Conservation (phyloP, 2,888 invertebrate species). For the Rhagium mordax region DNA sequence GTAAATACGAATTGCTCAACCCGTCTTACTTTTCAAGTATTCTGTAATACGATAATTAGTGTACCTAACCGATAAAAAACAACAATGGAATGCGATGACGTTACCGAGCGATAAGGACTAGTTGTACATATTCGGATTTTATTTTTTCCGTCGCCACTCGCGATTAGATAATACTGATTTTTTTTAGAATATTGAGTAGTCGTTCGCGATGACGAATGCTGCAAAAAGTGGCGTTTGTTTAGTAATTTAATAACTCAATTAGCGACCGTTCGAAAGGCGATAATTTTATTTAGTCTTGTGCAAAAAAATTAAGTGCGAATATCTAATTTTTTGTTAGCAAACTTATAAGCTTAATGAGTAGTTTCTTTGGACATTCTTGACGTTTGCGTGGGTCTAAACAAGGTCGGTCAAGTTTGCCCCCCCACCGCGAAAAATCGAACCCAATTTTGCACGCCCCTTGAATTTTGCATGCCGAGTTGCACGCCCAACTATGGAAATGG, state of each 20-base stretch:
- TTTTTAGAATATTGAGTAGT: not conserved
- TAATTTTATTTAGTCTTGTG: not conserved
- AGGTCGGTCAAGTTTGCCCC: no score
- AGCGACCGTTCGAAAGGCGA: not conserved
- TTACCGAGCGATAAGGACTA: not conserved
- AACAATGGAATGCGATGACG: not conserved
- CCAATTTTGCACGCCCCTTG: no score
- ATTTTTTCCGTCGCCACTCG: not conserved
- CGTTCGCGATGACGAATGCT: not conserved
- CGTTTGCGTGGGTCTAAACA: no score
- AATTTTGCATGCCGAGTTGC: no score
- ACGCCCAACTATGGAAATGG: no score
- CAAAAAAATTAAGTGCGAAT: not conserved
- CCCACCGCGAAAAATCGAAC: no score
- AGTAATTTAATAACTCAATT: not conserved
- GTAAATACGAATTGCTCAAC: not conserved
- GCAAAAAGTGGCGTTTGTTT: not conserved
- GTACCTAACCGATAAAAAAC: not conserved
- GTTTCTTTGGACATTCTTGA: no score
- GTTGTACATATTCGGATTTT: not conserved
- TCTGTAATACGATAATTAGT: constrained; percentile 2
- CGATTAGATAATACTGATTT: constrained; percentile 6
- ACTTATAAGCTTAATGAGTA: no score
- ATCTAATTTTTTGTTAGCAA: no score
- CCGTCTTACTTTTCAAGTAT: not conserved